phyloP scores from a whole-genome alignment of 1,140 invertebrate species.

The Cydia splendana region DNA sequence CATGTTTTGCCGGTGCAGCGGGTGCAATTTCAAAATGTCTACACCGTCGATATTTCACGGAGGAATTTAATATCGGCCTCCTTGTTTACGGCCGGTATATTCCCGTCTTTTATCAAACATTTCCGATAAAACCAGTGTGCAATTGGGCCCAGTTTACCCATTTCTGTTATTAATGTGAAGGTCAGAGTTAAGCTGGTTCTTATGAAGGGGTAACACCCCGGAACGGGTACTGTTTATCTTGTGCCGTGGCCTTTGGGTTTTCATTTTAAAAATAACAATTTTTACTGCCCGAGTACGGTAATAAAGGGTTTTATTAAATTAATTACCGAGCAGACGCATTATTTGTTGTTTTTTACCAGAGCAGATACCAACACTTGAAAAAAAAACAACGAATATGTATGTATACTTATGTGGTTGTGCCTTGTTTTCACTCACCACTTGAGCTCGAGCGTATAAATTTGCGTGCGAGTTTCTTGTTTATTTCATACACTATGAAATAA shows the following conservation, averaged over 20 bases:
- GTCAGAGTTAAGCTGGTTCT: not conserved
- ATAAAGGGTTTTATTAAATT: constrained; percentile 11
- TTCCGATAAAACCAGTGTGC: not conserved
- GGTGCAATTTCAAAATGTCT: constrained; percentile 22
- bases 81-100: constrained; percentile 13
- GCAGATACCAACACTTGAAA: not conserved
- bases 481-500: too few species aligned
- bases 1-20: constrained; percentile 15
- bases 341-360: not conserved
- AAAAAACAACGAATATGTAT: not conserved
- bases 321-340: not conserved
- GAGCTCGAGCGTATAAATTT: too few species aligned
- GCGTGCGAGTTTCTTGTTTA: too few species aligned
- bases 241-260: not conserved
- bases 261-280: constrained; percentile 1
- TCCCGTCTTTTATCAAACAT: constrained; percentile 3
- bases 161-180: not conserved
- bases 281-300: not conserved
- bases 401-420: too few species aligned
- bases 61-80: constrained; percentile 27
- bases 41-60: constrained; percentile 16
- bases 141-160: not conserved
- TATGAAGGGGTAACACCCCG: not conserved
- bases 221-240: constrained; percentile 7
- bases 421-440: too few species aligned